Base-by-base conservation (phyloP, 2,888 invertebrate genomes). In the Pemphredon lugubris region DNA sequence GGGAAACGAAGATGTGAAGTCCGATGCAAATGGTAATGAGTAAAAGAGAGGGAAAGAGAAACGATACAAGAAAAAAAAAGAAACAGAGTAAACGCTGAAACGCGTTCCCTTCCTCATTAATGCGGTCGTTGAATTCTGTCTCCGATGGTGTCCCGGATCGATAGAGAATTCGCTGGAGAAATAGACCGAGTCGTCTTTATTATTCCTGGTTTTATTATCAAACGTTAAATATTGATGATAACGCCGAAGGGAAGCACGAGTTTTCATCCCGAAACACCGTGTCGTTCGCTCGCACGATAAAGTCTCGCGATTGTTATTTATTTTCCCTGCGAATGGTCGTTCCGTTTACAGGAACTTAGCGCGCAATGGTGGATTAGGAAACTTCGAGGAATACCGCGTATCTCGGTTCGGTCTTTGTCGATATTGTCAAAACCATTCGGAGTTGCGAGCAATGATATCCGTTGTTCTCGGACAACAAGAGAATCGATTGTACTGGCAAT, bases 41-140 rank as follows among this genome's bases (percentile, higher is more conserved):
- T 16, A 50, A 42, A 14, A 47, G 42, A 20, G 7, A 42, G 42
- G 18, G 18, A 42, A 20, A 11, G 16, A 42, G 13, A 45, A 23
- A n/a, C n/a, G n/a, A n/a, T n/a, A n/a, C n/a, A 40, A 40, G 6
- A 14, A 6, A 16, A 23, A 14, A 5, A n/a, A 32, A 50, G 30
- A 30, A 67, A 55, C 9, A 32, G 30, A 20, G 32, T 55, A 39
- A 54, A 60, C 39, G 54, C 42, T 51, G 58, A 30, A 47, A 42
- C 20, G 44, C 58, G 40, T 18, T 59, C 48, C 54, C 44, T 60
- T 66, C 45, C 55, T 70, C 70, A 40, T 70, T 70, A 70, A 66
- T 50, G 39, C 44, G 30, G 44, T 44, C 44, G 54, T n/a, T 30
- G 16, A 14, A 51, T 60, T 59, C 14, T 30, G 37, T 5, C 34